A percentile compares a stretch with the other conserved stretches of the same genome.
phyloP scores from a whole-genome alignment of 2,113 vertebrate species.

The Pteruthius melanotis region DNA sequence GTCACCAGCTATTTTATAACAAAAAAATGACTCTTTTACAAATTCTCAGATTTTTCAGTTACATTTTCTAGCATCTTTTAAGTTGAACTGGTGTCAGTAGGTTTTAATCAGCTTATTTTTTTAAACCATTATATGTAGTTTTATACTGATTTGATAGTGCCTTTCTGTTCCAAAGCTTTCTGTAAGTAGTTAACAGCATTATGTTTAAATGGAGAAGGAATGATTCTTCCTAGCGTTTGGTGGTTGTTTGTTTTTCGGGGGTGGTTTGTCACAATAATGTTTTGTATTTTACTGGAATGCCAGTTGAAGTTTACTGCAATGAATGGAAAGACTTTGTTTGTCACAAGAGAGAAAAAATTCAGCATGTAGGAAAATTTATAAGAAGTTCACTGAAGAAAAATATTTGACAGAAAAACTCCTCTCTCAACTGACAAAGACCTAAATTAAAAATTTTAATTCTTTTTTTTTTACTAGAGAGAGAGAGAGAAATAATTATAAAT shows the following conservation, averaged over 20 bases:
- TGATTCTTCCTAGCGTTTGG: background rate
- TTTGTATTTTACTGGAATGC: background rate
- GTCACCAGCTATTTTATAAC: background rate
- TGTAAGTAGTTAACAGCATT: background rate
- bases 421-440: background rate
- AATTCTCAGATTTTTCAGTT: background rate
- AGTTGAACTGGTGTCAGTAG: background rate
- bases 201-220: background rate
- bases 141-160: background rate
- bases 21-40: background rate
- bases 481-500: background rate
- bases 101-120: background rate
- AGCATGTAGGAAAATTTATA: background rate
- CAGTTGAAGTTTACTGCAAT: background rate
- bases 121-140: background rate
- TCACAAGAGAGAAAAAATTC: background rate
- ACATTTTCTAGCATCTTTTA: background rate
- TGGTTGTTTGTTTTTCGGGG: background rate
- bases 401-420: background rate
- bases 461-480: background rate
- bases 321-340: background rate
- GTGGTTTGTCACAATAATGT: background rate
- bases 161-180: background rate
- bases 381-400: background rate
- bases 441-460: background rate